A percentile compares a stretch with the other conserved stretches of the same genome.
These are phyloP conservation scores for Melopsittacus undulatus DNA, from an alignment of 2,797 vertebrate species.

Conservation along the genomic window DNA sequence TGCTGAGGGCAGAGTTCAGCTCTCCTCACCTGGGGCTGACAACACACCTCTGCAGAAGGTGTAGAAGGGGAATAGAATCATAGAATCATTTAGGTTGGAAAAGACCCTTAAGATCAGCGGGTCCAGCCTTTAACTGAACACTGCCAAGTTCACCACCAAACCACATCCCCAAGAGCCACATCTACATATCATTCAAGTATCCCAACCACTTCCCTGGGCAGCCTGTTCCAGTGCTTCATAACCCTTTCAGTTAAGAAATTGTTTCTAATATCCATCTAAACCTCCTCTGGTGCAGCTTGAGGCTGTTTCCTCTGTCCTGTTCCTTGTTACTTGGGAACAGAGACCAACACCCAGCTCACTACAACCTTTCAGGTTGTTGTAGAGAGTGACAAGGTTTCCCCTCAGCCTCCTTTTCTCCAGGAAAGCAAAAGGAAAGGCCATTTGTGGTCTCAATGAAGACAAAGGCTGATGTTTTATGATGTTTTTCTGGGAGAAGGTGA, in stretches of 20 bases:
- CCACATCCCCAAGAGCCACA: neutral
- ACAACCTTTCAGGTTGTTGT: neutral
- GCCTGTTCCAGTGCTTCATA: neutral
- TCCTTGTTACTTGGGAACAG: neutral
- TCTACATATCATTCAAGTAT: neutral
- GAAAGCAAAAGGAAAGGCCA: neutral
- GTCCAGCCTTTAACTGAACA: neutral
- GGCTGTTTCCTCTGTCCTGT: neutral
- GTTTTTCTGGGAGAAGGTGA: neutral
- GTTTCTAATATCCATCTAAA: neutral
- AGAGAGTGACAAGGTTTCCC: neutral
- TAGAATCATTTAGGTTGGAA: neutral
- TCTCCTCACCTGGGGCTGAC: neutral
- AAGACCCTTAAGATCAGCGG: neutral
- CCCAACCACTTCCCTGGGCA: neutral
- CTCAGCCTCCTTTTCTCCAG: neutral
- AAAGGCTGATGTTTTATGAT: neutral
- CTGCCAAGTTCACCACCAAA: neutral
- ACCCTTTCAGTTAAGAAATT: neutral
- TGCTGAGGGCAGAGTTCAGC: neutral
- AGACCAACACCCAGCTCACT: fast-evolving
- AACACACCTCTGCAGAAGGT: neutral
- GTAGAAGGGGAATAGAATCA: neutral
- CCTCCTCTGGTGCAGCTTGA: neutral
- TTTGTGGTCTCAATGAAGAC: neutral